These are phyloP conservation scores for Caradrina kadenii DNA, from an alignment of 2,888 invertebrate genomes.

Conservation along the genomic window DNA sequence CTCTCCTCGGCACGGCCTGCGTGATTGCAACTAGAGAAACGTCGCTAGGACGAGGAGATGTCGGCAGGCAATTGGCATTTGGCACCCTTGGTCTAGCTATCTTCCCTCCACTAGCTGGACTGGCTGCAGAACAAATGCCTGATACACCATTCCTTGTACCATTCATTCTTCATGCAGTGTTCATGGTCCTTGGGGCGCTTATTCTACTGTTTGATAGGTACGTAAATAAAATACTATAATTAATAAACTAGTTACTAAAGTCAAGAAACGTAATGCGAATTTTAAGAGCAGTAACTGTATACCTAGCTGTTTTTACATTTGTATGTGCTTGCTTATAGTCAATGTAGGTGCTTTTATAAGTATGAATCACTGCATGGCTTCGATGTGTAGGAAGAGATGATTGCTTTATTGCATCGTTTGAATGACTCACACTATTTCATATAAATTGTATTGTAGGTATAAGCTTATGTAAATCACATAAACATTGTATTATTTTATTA, in stretches of 20 bases:
- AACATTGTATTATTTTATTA: constrained; percentile 7
- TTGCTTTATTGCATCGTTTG: constrained; percentile 42
- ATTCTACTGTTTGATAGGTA: constrained; percentile 91
- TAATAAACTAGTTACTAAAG: neutral
- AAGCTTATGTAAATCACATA: constrained; percentile 17
- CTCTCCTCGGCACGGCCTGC: constrained; percentile 93
- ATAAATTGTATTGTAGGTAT: constrained; percentile 28
- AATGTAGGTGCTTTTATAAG: constrained; percentile 23
- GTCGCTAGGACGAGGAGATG: constrained; percentile 94
- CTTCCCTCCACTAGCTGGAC: constrained; percentile 91
- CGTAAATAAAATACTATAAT: constrained; percentile 60
- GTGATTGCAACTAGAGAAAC: constrained; percentile 96
- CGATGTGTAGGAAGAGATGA: constrained; percentile 42
- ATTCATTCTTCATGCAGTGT: constrained; percentile 90
- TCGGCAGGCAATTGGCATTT: constrained; percentile 94
- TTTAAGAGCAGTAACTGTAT: constrained; percentile 6
- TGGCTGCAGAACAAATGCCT: constrained; percentile 81
- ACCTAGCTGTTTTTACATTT: constrained; percentile 5
- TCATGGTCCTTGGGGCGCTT: constrained; percentile 90
- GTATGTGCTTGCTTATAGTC: constrained; percentile 3
- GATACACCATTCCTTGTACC: constrained; percentile 89
- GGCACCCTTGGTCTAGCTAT: constrained; percentile 94
- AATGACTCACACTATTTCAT: constrained; percentile 48
- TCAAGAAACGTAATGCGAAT: constrained; percentile 8
- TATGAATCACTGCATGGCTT: constrained; percentile 55